Percentiles rank a stretch among this genome's conserved stretches.
Evolutionary conservation across 1,140 invertebrate species (phyloP).

Genomic region (Lepidotrigona ventralis): DNA sequence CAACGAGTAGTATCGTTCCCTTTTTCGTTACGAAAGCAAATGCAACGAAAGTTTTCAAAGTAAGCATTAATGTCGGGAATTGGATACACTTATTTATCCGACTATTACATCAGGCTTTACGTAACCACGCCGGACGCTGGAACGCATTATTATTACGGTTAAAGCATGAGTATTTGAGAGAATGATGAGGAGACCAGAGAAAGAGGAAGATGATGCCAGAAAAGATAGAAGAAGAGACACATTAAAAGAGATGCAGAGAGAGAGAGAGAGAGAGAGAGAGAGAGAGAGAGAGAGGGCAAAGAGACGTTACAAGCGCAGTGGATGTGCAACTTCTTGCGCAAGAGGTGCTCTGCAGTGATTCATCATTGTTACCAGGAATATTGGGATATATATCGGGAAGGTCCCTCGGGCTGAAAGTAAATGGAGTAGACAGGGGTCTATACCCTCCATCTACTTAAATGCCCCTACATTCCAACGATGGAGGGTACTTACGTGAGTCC

Average conservation of each 20-base stretch:
- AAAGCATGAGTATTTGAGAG: conserved; percentile 33
- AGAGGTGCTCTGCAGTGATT: conserved; percentile 66
- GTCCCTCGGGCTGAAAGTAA: conserved; percentile 63
- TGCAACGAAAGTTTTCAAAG: conserved; percentile 9
- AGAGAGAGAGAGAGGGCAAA: conserved; percentile 30
- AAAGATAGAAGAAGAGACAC: not conserved
- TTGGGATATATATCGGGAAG: conserved; percentile 67
- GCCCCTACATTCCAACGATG: conserved; percentile 58
- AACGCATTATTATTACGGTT: conserved; percentile 55
- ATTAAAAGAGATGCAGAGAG: not conserved
- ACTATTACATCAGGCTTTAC: conserved; percentile 57
- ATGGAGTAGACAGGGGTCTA: conserved; percentile 67
- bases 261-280: not conserved
- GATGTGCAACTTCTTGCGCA: conserved; percentile 67
- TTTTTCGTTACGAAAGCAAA: conserved; percentile 28
- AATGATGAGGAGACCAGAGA: not conserved
- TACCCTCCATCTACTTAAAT: conserved; percentile 69
- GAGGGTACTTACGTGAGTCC: conserved; percentile 53
- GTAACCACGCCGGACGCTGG: conserved; percentile 45
- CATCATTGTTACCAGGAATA: conserved; percentile 69
- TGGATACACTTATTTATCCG: conserved; percentile 37
- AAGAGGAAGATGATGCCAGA: not conserved
- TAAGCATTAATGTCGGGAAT: conserved; percentile 20
- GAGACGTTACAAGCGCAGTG: conserved; percentile 53
- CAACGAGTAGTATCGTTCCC: not conserved